Conservation (phyloP, 2,888 invertebrate species). For the Dermolepida albohirtum region DNA sequence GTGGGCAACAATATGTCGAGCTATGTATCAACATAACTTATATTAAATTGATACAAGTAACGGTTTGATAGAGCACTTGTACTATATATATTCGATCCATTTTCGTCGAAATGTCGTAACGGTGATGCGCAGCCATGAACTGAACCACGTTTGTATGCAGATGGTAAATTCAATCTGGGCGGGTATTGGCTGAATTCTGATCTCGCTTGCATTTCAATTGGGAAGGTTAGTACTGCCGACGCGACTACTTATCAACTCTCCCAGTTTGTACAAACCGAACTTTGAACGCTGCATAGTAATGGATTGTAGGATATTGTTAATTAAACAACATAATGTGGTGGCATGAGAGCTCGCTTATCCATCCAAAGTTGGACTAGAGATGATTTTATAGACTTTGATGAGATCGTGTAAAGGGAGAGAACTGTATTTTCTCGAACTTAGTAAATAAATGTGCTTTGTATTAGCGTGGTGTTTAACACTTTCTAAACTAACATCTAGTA, state of each 20-base stretch:
- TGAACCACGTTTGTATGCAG: constrained; percentile 40
- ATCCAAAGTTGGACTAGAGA: background rate
- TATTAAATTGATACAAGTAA: constrained; percentile 5
- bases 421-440: too few relatives aligned
- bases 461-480: too few relatives aligned
- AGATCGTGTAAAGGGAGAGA: too few relatives aligned
- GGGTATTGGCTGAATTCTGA: constrained; percentile 41
- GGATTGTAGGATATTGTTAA: constrained; percentile 34
- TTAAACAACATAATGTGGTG: constrained; percentile 30
- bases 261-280: constrained; percentile 26
- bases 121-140: constrained; percentile 25
- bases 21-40: background rate
- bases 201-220: constrained; percentile 44
- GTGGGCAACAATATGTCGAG: background rate
- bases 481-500: too few relatives aligned
- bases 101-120: constrained; percentile 31
- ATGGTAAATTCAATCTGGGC: constrained; percentile 44
- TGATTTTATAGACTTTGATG: constrained; percentile 14
- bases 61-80: background rate
- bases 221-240: constrained; percentile 27
- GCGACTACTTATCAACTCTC: constrained; percentile 38
- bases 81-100: background rate
- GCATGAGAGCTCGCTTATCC: background rate
- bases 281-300: constrained; percentile 34
- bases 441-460: too few relatives aligned